Evolutionary conservation across 2,797 vertebrate species (phyloP).

Genomic region (Helostoma temminkii): DNA sequence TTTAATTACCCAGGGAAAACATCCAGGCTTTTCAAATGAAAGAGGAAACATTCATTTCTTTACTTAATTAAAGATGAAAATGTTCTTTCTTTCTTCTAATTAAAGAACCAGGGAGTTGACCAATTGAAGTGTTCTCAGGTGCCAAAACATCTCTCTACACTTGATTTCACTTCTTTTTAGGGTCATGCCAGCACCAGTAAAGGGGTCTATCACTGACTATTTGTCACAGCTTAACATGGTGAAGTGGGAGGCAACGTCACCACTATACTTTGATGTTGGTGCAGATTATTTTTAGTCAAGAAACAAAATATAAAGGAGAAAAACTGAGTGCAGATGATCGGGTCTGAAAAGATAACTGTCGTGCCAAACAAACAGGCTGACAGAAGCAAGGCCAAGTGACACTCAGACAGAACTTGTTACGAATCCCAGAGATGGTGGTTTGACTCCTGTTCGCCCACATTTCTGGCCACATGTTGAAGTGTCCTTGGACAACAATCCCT

Average conservation of each 20-base stretch:
- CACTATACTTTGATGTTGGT: constrained; percentile 17
- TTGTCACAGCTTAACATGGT: constrained; percentile 43
- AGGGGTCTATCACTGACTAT: constrained; percentile 49
- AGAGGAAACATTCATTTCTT: constrained; percentile 51
- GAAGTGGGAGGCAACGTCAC: constrained; percentile 9
- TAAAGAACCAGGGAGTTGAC: constrained; percentile 60
- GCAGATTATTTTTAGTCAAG: constrained; percentile 31
- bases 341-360: constrained; percentile 6
- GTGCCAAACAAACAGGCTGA: neutral
- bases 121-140: constrained; percentile 60
- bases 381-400: neutral
- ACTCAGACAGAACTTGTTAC: neutral
- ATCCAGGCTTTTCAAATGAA: constrained; percentile 44
- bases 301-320: constrained; percentile 8
- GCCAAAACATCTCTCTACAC: constrained; percentile 47
- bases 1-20: constrained; percentile 44
- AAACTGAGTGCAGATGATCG: neutral
- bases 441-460: no score
- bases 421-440: no score
- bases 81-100: constrained; percentile 60
- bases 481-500: no score
- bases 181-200: constrained; percentile 25
- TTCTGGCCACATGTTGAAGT: no score
- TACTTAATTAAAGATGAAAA: constrained; percentile 68
- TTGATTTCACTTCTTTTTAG: constrained; percentile 60